A percentile compares a stretch with the other conserved stretches of the same genome.
phyloP scores from a whole-genome alignment of 2,113 vertebrate genomes.

The Blennius ocellaris region DNA sequence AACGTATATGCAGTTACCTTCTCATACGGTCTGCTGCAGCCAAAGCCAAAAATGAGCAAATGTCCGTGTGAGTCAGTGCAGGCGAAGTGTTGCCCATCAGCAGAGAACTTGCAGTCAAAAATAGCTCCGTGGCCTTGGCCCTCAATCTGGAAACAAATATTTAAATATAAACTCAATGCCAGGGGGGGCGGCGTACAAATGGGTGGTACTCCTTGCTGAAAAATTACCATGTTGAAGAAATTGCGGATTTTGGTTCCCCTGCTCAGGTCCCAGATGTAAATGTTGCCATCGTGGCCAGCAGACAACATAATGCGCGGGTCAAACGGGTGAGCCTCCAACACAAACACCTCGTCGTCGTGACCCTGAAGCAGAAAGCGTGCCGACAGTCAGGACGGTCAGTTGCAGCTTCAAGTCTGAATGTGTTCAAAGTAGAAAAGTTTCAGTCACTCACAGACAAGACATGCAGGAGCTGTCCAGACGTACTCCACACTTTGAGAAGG shows the following conservation, averaged over 20 bases:
- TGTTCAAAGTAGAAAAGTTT: neutral
- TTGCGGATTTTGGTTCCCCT: slow-evolving; percentile 96
- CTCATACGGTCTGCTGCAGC: slow-evolving; percentile 94
- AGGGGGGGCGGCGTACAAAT: neutral
- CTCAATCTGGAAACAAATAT: slow-evolving; percentile 88
- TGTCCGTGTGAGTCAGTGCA: slow-evolving; percentile 99
- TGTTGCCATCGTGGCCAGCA: slow-evolving; percentile 96
- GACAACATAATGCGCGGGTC: slow-evolving; percentile 97
- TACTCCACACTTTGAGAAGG: slow-evolving; percentile 96
- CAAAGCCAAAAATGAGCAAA: slow-evolving; percentile 96
- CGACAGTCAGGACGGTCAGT: neutral
- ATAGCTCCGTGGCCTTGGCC: slow-evolving; percentile 98
- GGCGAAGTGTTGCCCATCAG: slow-evolving; percentile 96
- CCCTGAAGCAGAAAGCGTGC: slow-evolving; percentile 81
- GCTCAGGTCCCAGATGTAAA: slow-evolving; percentile 96
- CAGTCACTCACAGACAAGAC: slow-evolving; percentile 89
- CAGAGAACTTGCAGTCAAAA: slow-evolving; percentile 98
- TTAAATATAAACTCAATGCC: neutral
- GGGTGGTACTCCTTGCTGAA: neutral
- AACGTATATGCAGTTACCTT: slow-evolving; percentile 82
- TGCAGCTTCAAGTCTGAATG: neutral
- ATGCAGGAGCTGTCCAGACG: slow-evolving; percentile 92
- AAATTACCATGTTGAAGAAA: slow-evolving; percentile 97
- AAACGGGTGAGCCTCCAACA: slow-evolving; percentile 96
- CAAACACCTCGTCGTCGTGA: slow-evolving; percentile 97